These are phyloP conservation scores for Eumaeus atala DNA, from an alignment of 1,140 invertebrate species.

Conservation along the genomic window DNA sequence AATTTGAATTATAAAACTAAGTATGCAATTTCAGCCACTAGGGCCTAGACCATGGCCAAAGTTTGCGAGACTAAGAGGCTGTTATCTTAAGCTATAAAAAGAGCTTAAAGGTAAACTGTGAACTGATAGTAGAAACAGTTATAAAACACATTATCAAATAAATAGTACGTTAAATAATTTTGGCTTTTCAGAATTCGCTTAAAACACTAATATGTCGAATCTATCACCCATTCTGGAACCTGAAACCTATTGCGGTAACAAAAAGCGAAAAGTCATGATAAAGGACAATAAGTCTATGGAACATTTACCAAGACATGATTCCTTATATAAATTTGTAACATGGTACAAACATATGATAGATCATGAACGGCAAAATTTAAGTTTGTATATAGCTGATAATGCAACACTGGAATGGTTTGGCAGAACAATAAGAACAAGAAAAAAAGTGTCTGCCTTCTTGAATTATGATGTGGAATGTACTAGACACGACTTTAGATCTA, in stretches of 20 bases:
- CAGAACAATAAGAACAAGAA: constrained; percentile 70
- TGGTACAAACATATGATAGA: constrained; percentile 68
- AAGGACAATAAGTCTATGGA: constrained; percentile 27
- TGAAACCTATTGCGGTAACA: constrained; percentile 1
- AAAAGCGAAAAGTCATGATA: background rate
- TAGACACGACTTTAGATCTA: constrained; percentile 57
- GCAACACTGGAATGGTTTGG: constrained; percentile 76
- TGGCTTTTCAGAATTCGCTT: too few relatives aligned
- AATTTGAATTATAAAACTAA: too few relatives aligned
- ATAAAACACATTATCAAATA: too few relatives aligned
- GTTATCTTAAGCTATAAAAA: too few relatives aligned
- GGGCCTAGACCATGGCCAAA: too few relatives aligned
- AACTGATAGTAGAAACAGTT: too few relatives aligned
- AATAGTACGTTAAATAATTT: too few relatives aligned
- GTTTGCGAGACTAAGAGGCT: too few relatives aligned
- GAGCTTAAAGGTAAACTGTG: too few relatives aligned
- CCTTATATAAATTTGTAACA: constrained; percentile 47
- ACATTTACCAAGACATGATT: constrained; percentile 37
- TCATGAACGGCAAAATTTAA: constrained; percentile 53
- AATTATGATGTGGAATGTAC: constrained; percentile 64
- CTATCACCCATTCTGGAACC: constrained; percentile 16
- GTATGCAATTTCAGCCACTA: too few relatives aligned
- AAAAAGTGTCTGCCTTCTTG: constrained; percentile 61
- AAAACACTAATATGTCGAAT: too few relatives aligned
- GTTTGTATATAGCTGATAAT: constrained; percentile 71